Base-by-base conservation (phyloP, 1,140 invertebrate species). In the Drosophila mauritiana region DNA sequence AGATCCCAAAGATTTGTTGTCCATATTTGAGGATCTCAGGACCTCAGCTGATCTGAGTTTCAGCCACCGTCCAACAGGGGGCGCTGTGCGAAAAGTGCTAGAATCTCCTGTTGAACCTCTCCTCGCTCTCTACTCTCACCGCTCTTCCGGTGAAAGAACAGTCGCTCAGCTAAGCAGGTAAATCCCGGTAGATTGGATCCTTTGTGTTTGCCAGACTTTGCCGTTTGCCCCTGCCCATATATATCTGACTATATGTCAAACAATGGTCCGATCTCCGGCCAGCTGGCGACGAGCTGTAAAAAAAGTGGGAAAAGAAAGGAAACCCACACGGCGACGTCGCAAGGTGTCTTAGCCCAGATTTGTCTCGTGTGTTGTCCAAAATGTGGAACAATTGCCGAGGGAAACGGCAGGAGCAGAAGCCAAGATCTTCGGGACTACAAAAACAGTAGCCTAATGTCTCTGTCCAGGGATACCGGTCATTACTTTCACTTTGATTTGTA, bases 261-360 rank as follows among this genome's bases (percentile, higher is more conserved):
- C 73, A 77, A 77, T 77, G 73, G 57, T 49, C 73, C 34, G 49
- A 39, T 53, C 72, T 57, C 37, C 68, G 77, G 55, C 40, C 72
- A 74, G 57, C 72, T 64, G 69, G n/a, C 55, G 67, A 37, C 17
- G 49, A 73, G 72, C 34, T 25, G 53, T 37, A 62, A 54, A 68
- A 56, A 62, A 74, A 83, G 27, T 42, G 37, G 37, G 31, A 70
- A 77, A 76, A 67, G 67, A 77, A 84, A 40, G 54, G 64, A 77
- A 88, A 83, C 64, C 83, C 74, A 83, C 74, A 78, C 78, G 62
- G 70, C 77, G 59, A 82, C 63, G 58, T 83, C 22, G 83, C 83
- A 88, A 88, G 83, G 83, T 88, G 83, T 88, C 83, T 88, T 76
- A 79, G 83, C 84, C 84, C 83, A 88, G 83, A 88, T 88, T 88